Evolutionary conservation across 2,888 invertebrate genomes (phyloP).

Genomic region (Erpobdella octoculata): DNA sequence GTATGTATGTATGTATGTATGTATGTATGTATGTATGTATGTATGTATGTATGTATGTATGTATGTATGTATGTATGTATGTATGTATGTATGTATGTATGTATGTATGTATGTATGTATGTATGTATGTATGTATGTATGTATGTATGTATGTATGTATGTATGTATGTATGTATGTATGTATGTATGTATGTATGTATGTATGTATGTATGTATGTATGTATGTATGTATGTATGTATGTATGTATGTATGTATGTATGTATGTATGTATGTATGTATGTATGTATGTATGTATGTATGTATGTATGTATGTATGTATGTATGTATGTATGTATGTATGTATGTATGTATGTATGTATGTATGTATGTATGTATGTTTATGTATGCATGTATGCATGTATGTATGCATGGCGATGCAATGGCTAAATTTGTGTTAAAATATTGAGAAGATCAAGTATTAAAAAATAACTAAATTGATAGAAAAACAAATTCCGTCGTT

Average conservation of each 20-base stretch:
- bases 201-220: slow-evolving; percentile 1
- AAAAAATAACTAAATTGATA: no score
- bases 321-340: slow-evolving; percentile 1
- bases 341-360: slow-evolving; percentile 1
- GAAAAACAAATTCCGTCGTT: no score
- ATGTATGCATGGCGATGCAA: no score
- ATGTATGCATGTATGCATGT: no score
- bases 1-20: not conserved
- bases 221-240: slow-evolving; percentile 1
- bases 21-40: slow-evolving; percentile 7
- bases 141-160: slow-evolving; percentile 1
- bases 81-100: not conserved
- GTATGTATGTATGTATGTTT: slow-evolving; percentile 1
- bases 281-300: slow-evolving; percentile 1
- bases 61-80: not conserved
- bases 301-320: slow-evolving; percentile 1
- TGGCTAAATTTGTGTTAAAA: no score
- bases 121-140: slow-evolving; percentile 25
- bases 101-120: slow-evolving; percentile 2
- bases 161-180: slow-evolving; percentile 1
- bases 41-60: slow-evolving; percentile 1
- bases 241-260: slow-evolving; percentile 1
- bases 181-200: slow-evolving; percentile 1
- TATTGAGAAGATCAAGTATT: no score
- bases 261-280: slow-evolving; percentile 1